These are phyloP conservation scores for Drosophila mettleri DNA, from an alignment of 2,888 invertebrate genomes.

Conservation along the genomic window DNA sequence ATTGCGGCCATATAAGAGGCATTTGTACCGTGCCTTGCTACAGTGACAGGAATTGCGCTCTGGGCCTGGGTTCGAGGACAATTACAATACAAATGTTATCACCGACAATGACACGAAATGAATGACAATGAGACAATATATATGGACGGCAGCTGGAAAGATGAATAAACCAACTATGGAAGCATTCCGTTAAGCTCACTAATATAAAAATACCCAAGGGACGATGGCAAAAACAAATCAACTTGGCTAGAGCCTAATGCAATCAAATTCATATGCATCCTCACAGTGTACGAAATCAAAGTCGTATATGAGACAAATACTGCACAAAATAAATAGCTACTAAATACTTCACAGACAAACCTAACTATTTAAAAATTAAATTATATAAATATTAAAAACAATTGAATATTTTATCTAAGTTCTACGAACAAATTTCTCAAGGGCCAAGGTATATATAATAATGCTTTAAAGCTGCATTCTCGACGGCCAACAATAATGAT, in stretches of 20 bases:
- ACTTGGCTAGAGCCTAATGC: constrained; percentile 11
- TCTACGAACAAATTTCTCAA: constrained; percentile 7
- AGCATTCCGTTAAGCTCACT: constrained; percentile 33
- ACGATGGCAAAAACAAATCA: constrained; percentile 18
- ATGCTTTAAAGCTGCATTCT: constrained; percentile 12
- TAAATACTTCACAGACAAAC: no score
- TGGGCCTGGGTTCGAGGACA: constrained; percentile 18
- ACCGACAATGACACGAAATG: constrained; percentile 40
- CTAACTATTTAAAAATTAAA: background rate
- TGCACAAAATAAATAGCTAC: no score
- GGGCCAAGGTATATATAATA: background rate
- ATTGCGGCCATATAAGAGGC: constrained; percentile 37
- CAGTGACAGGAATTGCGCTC: constrained; percentile 8
- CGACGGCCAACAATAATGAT: constrained; percentile 33
- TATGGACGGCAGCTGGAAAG: background rate
- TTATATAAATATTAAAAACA: background rate
- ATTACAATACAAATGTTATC: constrained; percentile 58
- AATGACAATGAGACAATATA: constrained; percentile 32
- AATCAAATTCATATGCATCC: background rate
- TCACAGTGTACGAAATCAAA: background rate
- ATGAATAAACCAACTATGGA: constrained; percentile 21
- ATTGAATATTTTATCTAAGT: no score
- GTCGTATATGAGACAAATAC: no score
- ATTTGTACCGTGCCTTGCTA: constrained; percentile 42
- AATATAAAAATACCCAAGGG: constrained; percentile 28